Conservation (phyloP, 2,888 invertebrate species). For the Papilio protenor region DNA sequence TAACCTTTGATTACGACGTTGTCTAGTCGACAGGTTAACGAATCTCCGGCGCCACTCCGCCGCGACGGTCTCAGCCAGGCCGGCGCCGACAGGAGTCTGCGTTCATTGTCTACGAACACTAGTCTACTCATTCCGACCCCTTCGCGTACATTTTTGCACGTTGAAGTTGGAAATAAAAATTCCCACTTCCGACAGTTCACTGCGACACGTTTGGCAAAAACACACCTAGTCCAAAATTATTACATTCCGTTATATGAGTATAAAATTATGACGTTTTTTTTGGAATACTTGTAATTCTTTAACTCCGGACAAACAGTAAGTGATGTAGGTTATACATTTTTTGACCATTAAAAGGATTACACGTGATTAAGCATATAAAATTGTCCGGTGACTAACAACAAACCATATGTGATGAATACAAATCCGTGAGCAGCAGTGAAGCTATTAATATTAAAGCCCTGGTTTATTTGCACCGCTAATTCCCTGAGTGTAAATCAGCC, state of each 20-base stretch:
- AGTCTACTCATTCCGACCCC: slow-evolving; percentile 33
- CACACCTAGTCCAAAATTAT: neutral
- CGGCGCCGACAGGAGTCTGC: slow-evolving; percentile 67
- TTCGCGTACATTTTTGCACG: slow-evolving; percentile 13
- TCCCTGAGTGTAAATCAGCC: slow-evolving; percentile 58
- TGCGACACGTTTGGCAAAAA: neutral
- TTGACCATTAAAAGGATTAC: neutral
- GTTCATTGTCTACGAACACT: slow-evolving; percentile 36
- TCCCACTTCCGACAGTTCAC: neutral
- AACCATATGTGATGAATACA: slow-evolving; percentile 46
- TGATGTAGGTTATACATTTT: neutral
- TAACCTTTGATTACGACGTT: slow-evolving; percentile 30
- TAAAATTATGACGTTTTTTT: neutral
- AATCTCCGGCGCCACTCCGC: slow-evolving; percentile 64
- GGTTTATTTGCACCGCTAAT: slow-evolving; percentile 59
- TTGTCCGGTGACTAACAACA: slow-evolving; percentile 10
- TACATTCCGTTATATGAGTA: neutral
- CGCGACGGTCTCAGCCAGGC: slow-evolving; percentile 65
- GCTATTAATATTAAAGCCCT: slow-evolving; percentile 49
- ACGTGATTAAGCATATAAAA: neutral
- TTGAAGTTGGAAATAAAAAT: slow-evolving; percentile 14
- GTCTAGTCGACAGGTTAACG: slow-evolving; percentile 48
- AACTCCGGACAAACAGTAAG: neutral
- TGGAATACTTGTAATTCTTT: neutral
- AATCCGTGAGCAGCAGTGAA: slow-evolving; percentile 39